Percentiles rank a stretch among this genome's conserved stretches.
Evolutionary conservation across 2,888 invertebrate genomes (phyloP).

Genomic region (Gastrophysa polygoni): DNA sequence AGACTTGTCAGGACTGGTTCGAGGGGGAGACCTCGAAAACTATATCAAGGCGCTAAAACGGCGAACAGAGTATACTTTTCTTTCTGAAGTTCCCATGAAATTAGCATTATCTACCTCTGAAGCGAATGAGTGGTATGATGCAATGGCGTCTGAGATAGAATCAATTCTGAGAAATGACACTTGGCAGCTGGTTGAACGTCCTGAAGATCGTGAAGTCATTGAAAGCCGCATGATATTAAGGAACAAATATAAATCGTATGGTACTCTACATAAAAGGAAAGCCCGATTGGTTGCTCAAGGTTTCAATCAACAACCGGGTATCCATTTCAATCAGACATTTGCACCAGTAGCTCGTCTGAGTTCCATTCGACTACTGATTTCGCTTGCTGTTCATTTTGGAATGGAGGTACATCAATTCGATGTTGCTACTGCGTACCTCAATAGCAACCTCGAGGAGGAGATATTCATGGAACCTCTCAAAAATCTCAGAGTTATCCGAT

Average conservation of each 20-base stretch:
- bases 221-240: neutral
- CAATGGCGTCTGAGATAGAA: conserved; percentile 19
- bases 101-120: conserved; percentile 22
- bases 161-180: neutral
- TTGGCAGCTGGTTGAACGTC: neutral
- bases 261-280: conserved; percentile 25
- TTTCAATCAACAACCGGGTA: neutral
- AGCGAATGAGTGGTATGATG: conserved; percentile 22
- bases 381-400: neutral
- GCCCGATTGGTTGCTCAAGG: conserved; percentile 5
- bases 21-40: conserved; percentile 21
- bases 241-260: conserved; percentile 21
- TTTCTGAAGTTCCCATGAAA: neutral
- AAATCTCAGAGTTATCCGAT: neutral
- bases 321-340: neutral
- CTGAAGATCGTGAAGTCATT: neutral
- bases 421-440: conserved; percentile 27
- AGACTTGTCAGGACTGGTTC: conserved; percentile 17
- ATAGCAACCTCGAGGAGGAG: conserved; percentile 26
- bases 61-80: neutral
- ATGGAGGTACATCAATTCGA: conserved; percentile 17
- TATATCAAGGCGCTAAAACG: neutral
- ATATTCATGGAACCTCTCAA: conserved; percentile 32
- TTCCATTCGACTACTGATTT: conserved; percentile 3
- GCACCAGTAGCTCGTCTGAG: neutral